phyloP scores from a whole-genome alignment of 2,797 vertebrate species.

The Phoeniculus purpureus region DNA sequence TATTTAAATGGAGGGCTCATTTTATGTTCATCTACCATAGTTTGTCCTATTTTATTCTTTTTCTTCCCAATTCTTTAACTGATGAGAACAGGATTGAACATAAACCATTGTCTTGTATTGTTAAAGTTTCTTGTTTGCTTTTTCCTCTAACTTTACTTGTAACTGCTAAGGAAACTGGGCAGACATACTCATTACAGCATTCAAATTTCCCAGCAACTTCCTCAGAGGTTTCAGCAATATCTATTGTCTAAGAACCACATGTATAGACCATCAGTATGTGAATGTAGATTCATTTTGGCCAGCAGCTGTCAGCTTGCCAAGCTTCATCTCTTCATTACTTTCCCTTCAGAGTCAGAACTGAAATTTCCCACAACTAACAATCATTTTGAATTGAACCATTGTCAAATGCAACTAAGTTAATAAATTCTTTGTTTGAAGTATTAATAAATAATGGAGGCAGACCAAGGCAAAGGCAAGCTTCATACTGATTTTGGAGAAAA shows the following conservation, averaged over 20 bases:
- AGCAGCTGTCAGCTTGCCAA: neutral
- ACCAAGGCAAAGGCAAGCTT: neutral
- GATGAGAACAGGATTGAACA: neutral
- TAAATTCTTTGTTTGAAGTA: neutral
- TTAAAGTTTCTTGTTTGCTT: neutral
- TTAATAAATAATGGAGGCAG: neutral
- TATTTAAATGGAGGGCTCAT: neutral
- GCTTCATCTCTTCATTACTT: slow-evolving; percentile 10
- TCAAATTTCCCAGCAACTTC: slow-evolving; percentile 23
- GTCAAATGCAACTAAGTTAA: neutral
- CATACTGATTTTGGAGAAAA: neutral
- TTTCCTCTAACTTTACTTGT: slow-evolving; percentile 19
- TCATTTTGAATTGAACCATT: neutral
- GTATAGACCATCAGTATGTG: neutral
- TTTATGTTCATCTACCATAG: neutral
- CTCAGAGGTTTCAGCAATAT: neutral
- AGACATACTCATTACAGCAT: slow-evolving; percentile 9
- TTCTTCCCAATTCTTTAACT: neutral
- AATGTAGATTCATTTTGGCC: neutral
- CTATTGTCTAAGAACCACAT: neutral
- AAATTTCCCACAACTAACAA: neutral
- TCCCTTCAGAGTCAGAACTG: neutral
- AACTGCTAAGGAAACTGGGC: neutral
- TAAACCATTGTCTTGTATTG: neutral
- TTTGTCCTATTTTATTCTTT: neutral